Conservation (phyloP, 2,113 vertebrate genomes). For the Paradisaea rubra region DNA sequence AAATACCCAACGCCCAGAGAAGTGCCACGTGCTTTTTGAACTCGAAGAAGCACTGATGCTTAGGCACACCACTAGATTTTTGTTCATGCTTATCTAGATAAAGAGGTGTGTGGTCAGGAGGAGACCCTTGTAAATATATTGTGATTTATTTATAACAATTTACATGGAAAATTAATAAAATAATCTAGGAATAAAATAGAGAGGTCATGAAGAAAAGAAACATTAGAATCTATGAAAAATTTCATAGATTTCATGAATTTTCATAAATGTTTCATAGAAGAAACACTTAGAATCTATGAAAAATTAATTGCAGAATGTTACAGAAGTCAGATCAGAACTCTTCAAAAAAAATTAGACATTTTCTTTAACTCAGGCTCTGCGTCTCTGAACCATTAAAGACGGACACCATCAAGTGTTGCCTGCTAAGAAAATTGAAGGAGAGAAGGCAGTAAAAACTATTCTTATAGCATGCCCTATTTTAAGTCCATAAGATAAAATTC, state of each 20-base stretch:
- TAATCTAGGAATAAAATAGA: not conserved
- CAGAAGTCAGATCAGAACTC: not conserved
- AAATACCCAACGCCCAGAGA: not conserved
- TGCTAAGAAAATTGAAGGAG: conserved; percentile 66
- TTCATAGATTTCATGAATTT: no score
- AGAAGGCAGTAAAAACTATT: conserved; percentile 44
- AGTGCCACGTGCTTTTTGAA: not conserved
- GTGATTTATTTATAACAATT: not conserved
- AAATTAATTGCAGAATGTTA: not conserved
- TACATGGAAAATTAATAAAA: not conserved
- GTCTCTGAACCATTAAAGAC: conserved; percentile 1
- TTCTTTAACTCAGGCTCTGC: not conserved
- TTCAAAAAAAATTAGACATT: not conserved
- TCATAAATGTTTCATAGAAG: no score
- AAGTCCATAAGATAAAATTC: conserved; percentile 42
- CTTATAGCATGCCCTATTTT: conserved; percentile 43
- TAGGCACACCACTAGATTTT: not conserved
- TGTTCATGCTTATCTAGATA: not conserved
- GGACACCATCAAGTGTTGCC: conserved; percentile 31
- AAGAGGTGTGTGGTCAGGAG: not conserved
- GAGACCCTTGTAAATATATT: not conserved
- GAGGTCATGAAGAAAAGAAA: not conserved
- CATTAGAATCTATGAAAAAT: not conserved
- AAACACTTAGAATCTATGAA: not conserved
- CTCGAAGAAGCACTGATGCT: not conserved